phyloP scores from a whole-genome alignment of 2,888 invertebrate species.

The Axea sp. region DNA sequence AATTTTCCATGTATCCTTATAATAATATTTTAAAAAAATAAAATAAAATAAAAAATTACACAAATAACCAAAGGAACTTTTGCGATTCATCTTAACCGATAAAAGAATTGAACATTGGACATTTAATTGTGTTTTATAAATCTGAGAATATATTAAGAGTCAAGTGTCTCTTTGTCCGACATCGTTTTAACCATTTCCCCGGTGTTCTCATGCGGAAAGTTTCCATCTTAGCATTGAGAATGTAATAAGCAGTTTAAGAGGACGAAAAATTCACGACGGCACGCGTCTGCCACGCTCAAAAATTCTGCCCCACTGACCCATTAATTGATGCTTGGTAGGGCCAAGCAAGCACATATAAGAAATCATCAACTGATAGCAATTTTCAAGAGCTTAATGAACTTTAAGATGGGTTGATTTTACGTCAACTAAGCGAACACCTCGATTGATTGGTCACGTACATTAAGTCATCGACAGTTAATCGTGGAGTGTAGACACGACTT shows the following conservation, averaged over 20 bases:
- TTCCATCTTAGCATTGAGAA: conserved; percentile 61
- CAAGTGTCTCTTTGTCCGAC: conserved; percentile 47
- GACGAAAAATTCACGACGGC: conserved; percentile 60
- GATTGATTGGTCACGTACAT: conserved; percentile 38
- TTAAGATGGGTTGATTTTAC: conserved; percentile 26
- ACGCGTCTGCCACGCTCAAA: conserved; percentile 61
- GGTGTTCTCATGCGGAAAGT: conserved; percentile 68
- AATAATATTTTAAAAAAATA: not conserved
- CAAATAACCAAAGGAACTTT: conserved; percentile 11
- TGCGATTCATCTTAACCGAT: conserved; percentile 34
- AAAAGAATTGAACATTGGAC: too few relatives aligned
- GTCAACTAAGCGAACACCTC: conserved; percentile 12
- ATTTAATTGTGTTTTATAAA: too few relatives aligned
- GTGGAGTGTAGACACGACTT: conserved; percentile 15
- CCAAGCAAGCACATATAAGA: conserved; percentile 24
- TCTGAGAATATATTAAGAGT: conserved; percentile 37
- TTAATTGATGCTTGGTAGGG: conserved; percentile 50
- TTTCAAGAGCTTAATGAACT: conserved; percentile 17
- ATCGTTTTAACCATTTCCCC: conserved; percentile 49
- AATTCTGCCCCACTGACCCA: conserved; percentile 69
- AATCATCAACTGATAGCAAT: conserved; percentile 39
- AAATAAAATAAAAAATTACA: not conserved
- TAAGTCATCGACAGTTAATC: conserved; percentile 43
- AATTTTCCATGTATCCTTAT: too few relatives aligned
- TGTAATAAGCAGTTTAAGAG: conserved; percentile 61